Evolutionary conservation across 2,888 invertebrate species (phyloP).

Genomic region (Ennomos erosarius): DNA sequence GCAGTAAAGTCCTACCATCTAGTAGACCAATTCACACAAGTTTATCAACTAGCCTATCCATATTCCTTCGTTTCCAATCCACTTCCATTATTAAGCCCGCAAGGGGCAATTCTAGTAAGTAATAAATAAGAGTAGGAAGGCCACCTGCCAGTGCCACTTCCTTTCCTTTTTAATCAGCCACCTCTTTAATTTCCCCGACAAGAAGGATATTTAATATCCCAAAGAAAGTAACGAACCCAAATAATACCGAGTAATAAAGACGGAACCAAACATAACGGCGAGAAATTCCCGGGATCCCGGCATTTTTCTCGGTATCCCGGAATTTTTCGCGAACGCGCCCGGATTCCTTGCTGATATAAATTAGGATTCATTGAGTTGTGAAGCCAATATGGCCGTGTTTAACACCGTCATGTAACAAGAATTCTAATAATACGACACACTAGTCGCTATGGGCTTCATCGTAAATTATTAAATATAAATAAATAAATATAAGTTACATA

Average conservation of each 20-base stretch:
- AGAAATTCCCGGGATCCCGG: constrained; percentile 3
- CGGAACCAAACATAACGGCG: constrained; percentile 8
- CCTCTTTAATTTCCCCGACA: constrained; percentile 23
- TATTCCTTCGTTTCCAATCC: no score
- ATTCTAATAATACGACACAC: no score
- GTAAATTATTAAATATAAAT: no score
- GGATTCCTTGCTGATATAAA: constrained; percentile 38
- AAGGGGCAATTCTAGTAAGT: no score
- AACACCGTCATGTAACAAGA: constrained; percentile 17
- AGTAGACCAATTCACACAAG: no score
- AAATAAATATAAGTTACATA: no score
- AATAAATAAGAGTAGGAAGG: background rate
- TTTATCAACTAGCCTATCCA: no score
- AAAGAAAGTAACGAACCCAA: constrained; percentile 16
- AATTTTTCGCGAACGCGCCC: constrained; percentile 6
- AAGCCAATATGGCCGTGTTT: constrained; percentile 26
- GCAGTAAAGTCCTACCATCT: no score
- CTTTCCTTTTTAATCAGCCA: constrained; percentile 20
- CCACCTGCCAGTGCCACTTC: constrained; percentile 17
- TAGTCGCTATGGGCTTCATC: no score
- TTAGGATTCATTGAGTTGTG: constrained; percentile 44
- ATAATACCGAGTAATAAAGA: constrained; percentile 21
- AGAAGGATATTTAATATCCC: constrained; percentile 23
- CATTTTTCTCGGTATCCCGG: constrained; percentile 8
- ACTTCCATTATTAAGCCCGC: no score